phyloP scores from a whole-genome alignment of 2,113 vertebrate species.

The Macroglossus sobrinus region DNA sequence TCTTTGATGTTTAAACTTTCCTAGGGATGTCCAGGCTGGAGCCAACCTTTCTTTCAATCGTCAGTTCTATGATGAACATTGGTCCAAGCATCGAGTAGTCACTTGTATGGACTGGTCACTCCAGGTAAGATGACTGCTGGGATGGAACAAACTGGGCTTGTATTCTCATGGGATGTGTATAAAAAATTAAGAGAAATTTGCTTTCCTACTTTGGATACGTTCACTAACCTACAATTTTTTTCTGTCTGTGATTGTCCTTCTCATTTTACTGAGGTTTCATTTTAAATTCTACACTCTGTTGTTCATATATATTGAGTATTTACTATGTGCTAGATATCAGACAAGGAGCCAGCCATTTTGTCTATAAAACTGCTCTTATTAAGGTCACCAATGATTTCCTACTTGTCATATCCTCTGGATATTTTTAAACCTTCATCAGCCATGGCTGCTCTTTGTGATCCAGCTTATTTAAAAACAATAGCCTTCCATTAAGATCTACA shows the following conservation, averaged over 20 bases:
- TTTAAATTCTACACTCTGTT: neutral
- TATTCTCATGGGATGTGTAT: neutral
- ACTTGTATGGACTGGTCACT: constrained; percentile 98
- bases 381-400: neutral
- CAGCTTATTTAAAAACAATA: neutral
- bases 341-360: neutral
- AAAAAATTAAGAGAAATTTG: neutral
- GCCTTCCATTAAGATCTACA: neutral
- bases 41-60: constrained; percentile 94
- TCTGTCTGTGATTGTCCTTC: neutral
- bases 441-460: neutral
- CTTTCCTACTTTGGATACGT: neutral
- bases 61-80: constrained; percentile 97
- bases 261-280: neutral
- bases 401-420: neutral
- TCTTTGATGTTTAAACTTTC: constrained; percentile 43
- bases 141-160: neutral
- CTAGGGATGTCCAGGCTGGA: constrained; percentile 93
- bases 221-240: neutral
- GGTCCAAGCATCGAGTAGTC: constrained; percentile 97
- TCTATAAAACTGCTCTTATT: neutral
- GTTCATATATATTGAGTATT: neutral
- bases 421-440: neutral
- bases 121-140: constrained; percentile 85
- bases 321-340: neutral